These are phyloP conservation scores for Saturnia japonica DNA, from an alignment of 2,888 invertebrate species.

Conservation along the genomic window DNA sequence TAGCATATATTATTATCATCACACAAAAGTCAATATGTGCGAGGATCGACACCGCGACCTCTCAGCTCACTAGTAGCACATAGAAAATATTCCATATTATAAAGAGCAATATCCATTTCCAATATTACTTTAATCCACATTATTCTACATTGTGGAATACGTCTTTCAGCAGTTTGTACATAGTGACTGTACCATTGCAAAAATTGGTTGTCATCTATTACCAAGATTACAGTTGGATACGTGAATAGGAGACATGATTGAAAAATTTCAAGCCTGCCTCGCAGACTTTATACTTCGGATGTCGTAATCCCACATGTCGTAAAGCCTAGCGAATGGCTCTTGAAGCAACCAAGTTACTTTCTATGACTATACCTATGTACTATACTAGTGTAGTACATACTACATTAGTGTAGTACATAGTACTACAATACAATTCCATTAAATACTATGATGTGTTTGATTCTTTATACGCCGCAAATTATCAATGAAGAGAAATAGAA, in stretches of 20 bases:
- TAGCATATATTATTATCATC: no score
- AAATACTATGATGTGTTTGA: not conserved
- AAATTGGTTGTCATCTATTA: not conserved
- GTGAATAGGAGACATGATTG: conserved; percentile 3
- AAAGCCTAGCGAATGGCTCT: not conserved
- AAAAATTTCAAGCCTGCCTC: not conserved
- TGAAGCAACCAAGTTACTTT: not conserved
- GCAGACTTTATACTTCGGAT: not conserved
- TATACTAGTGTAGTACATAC: not conserved
- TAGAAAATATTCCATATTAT: no score
- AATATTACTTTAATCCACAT: no score
- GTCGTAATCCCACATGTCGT: conserved; percentile 1
- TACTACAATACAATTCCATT: not conserved
- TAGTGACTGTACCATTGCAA: not conserved
- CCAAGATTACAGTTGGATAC: not conserved
- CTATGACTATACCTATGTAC: not conserved
- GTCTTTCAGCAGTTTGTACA: not conserved
- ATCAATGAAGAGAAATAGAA: not conserved
- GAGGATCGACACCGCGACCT: no score
- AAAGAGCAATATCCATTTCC: no score
- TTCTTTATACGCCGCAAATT: not conserved
- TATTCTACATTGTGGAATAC: no score
- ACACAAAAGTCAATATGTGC: no score
- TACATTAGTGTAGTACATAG: not conserved
- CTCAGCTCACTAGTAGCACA: no score